A percentile compares a stretch with the other conserved stretches of the same genome.
Evolutionary conservation across 2,797 vertebrate species (phyloP).

Genomic region (Carapus acus): DNA sequence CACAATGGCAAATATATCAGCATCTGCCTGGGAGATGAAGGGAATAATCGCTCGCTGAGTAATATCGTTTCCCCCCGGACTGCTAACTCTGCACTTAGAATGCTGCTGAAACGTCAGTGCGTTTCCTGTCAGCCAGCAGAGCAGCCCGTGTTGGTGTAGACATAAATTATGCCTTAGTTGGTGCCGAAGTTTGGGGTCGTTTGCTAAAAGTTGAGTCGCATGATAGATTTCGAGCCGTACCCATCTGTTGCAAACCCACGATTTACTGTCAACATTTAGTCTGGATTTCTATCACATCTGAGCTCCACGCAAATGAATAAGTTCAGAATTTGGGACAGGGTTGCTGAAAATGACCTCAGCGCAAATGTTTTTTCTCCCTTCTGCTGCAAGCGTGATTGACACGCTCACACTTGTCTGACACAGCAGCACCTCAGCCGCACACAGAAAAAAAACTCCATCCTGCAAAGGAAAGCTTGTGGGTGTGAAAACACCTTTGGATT

Average conservation of each 20-base stretch:
- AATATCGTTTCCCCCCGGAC: slow-evolving; percentile 48
- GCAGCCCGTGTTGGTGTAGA: slow-evolving; percentile 28
- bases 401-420: no score
- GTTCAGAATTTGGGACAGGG: no score
- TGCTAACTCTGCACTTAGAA: slow-evolving; percentile 49
- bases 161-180: slow-evolving; percentile 42
- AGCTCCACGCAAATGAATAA: no score
- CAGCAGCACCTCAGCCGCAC: no score
- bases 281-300: no score
- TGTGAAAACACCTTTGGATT: no score
- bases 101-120: slow-evolving; percentile 41
- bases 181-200: slow-evolving; percentile 31
- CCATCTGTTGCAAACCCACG: neutral
- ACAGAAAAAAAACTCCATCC: no score
- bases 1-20: slow-evolving; percentile 57
- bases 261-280: neutral
- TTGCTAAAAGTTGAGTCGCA: slow-evolving; percentile 11
- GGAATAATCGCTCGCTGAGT: slow-evolving; percentile 58
- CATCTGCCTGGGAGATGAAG: slow-evolving; percentile 52
- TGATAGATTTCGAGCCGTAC: slow-evolving; percentile 3
- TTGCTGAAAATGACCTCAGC: no score
- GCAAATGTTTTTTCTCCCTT: no score
- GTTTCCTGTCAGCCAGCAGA: slow-evolving; percentile 43
- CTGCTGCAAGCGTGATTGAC: no score
- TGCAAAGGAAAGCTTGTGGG: no score